Evolutionary conservation across 2,888 invertebrate genomes (phyloP).

Genomic region (Yponomeuta sedellus): DNA sequence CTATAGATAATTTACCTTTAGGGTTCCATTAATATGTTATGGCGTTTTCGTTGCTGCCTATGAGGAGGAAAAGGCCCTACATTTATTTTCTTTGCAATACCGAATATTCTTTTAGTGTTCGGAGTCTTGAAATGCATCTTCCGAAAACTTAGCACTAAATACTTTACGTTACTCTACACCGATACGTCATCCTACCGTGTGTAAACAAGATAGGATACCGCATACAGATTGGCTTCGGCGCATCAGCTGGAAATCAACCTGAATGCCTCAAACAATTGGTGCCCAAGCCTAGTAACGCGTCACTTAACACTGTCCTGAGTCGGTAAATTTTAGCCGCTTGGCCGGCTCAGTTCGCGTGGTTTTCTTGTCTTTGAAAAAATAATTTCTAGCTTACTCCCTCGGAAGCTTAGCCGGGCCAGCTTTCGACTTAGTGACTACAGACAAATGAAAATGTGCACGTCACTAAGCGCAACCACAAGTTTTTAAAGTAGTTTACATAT

Average conservation of each 20-base stretch:
- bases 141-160: background rate
- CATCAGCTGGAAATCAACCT: background rate
- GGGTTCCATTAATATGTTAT: background rate
- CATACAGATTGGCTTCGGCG: background rate
- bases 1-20: too few species aligned
- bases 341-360: too few species aligned
- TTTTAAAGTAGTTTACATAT: too few species aligned
- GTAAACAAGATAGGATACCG: background rate
- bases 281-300: background rate
- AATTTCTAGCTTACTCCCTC: too few species aligned
- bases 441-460: background rate
- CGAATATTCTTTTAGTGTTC: background rate
- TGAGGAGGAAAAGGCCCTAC: background rate
- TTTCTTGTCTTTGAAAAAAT: too few species aligned
- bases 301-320: background rate
- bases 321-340: background rate
- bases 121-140: background rate
- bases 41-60: background rate
- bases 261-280: background rate
- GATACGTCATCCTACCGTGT: conserved; percentile 1
- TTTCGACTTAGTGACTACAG: background rate
- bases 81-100: too few species aligned
- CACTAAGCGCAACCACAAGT: background rate
- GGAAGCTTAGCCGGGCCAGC: background rate
- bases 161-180: background rate